These are phyloP conservation scores for Coilia nasus DNA, from an alignment of 2,797 vertebrate species.

Conservation along the genomic window DNA sequence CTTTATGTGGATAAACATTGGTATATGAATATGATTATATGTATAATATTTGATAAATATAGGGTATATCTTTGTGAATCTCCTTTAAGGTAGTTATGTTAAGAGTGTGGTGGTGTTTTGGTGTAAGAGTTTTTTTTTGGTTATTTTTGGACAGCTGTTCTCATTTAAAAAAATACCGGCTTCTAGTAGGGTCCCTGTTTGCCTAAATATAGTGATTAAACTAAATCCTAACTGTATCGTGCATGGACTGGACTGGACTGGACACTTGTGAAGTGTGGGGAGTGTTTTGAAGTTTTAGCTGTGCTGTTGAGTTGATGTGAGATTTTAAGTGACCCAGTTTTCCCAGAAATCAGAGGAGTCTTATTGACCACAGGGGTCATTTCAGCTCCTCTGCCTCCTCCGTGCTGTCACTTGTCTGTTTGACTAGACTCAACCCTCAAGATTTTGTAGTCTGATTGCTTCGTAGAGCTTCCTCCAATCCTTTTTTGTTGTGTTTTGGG, in stretches of 20 bases:
- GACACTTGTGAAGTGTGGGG: background rate
- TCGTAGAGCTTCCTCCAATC: background rate
- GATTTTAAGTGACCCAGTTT: conserved; percentile 49
- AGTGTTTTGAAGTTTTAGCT: background rate
- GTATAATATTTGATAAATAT: too few species aligned
- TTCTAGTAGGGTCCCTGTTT: background rate
- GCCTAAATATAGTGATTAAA: background rate
- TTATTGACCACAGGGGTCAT: conserved; percentile 53
- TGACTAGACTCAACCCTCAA: conserved; percentile 59
- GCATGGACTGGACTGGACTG: background rate
- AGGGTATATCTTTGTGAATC: too few species aligned
- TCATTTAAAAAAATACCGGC: background rate
- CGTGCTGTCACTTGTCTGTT: conserved; percentile 51
- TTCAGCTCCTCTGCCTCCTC: conserved; percentile 35
- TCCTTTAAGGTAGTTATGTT: background rate
- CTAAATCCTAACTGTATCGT: background rate
- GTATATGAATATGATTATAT: background rate
- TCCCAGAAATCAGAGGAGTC: conserved; percentile 45
- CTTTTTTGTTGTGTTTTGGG: conserved; percentile 44
- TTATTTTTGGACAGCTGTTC: background rate
- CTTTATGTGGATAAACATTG: background rate
- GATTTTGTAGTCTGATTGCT: conserved; percentile 51
- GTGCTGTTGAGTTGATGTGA: conserved; percentile 36
- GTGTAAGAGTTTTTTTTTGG: background rate
- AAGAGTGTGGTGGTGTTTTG: background rate